Evolutionary conservation across 2,888 invertebrate genomes (phyloP).

Genomic region (Drosophila lacicola): DNA sequence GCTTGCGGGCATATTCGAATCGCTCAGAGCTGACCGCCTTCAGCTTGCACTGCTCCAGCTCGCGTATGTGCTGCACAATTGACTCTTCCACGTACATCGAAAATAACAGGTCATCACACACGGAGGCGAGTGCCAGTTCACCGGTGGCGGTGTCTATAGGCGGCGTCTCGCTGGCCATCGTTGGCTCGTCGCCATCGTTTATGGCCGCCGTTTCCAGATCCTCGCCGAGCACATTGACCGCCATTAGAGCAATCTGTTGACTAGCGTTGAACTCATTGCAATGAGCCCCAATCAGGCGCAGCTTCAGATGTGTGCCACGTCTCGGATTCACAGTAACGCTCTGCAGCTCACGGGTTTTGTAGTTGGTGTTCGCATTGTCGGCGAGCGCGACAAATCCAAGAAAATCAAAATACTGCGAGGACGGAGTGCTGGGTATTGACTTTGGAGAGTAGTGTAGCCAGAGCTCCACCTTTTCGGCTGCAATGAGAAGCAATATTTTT

Average conservation of each 20-base stretch:
- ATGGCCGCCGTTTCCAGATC: slow-evolving; percentile 73
- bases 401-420: slow-evolving; percentile 87
- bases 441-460: slow-evolving; percentile 88
- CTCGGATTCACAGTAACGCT: slow-evolving; percentile 93
- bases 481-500: slow-evolving; percentile 49
- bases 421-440: slow-evolving; percentile 85
- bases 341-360: slow-evolving; percentile 93
- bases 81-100: slow-evolving; percentile 98
- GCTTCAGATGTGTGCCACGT: slow-evolving; percentile 91
- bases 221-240: slow-evolving; percentile 94
- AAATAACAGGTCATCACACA: slow-evolving; percentile 96
- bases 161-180: slow-evolving; percentile 52
- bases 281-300: slow-evolving; percentile 94
- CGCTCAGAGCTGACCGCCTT: slow-evolving; percentile 95
- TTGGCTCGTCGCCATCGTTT: slow-evolving; percentile 50
- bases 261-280: slow-evolving; percentile 91
- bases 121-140: slow-evolving; percentile 90
- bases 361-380: slow-evolving; percentile 91
- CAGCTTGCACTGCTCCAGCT: slow-evolving; percentile 94
- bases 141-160: slow-evolving; percentile 83
- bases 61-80: slow-evolving; percentile 93
- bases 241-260: slow-evolving; percentile 96
- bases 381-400: slow-evolving; percentile 92
- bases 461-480: slow-evolving; percentile 91
- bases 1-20: slow-evolving; percentile 96